Evolutionary conservation across 1,140 invertebrate species (phyloP).

Genomic region (Cydia strobilella): DNA sequence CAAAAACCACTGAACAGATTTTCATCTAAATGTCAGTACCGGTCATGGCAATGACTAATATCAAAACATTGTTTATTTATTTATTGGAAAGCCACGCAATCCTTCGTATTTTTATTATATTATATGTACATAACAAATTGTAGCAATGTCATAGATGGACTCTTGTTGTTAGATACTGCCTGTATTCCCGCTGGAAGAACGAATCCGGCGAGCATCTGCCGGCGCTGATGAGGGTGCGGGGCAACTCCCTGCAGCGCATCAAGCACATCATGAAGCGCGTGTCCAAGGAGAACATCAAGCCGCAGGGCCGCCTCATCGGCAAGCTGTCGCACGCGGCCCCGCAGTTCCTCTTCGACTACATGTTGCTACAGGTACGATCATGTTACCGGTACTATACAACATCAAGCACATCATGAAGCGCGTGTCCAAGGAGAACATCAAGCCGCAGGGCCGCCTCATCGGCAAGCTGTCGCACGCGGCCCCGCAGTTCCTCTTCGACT

Average conservation of each 20-base stretch:
- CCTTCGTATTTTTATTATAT: no score
- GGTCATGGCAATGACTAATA: no score
- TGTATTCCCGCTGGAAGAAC: conserved; percentile 96
- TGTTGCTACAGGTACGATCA: conserved; percentile 85
- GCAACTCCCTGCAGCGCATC: conserved; percentile 93
- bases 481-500: conserved; percentile 97
- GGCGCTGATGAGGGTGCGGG: conserved; percentile 89
- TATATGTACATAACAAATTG: no score
- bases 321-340: conserved; percentile 98
- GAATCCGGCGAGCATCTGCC: conserved; percentile 89
- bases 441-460: conserved; percentile 96
- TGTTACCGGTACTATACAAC: conserved; percentile 84
- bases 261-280: conserved; percentile 99
- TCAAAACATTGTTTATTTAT: no score
- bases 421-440: conserved; percentile 99
- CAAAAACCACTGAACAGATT: no score
- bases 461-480: conserved; percentile 98
- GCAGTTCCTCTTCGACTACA: conserved; percentile 97
- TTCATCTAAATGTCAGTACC: no score
- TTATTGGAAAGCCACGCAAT: no score
- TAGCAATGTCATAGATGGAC: background rate
- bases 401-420: conserved; percentile 99
- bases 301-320: conserved; percentile 95
- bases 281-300: conserved; percentile 99
- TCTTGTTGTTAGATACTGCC: conserved; percentile 84